Percentiles rank a stretch among this genome's conserved stretches.
Evolutionary conservation across 2,888 invertebrate genomes (phyloP).

Genomic region (Tethea ocularis): DNA sequence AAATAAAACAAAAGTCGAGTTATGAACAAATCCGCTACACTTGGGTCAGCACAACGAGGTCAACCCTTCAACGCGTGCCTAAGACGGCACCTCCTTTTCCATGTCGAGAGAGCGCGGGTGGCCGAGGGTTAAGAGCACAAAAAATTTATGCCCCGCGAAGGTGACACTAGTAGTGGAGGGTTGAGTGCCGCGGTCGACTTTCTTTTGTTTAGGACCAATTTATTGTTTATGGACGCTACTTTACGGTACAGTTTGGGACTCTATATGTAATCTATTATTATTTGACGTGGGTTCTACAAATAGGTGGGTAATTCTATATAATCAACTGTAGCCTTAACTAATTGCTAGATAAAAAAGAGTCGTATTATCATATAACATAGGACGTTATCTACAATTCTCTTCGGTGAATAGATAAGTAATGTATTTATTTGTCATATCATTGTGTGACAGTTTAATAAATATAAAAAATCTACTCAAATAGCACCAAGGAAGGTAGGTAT

Average conservation of each 20-base stretch:
- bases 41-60: conserved; percentile 38
- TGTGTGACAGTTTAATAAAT: too few relatives aligned
- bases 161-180: conserved; percentile 44
- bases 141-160: conserved; percentile 70
- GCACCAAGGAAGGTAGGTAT: too few relatives aligned
- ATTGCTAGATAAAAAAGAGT: too few relatives aligned
- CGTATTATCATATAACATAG: too few relatives aligned
- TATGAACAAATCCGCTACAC: not conserved
- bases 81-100: conserved; percentile 79
- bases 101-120: conserved; percentile 52
- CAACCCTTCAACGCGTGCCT: conserved; percentile 70
- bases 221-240: conserved; percentile 9
- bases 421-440: too few relatives aligned
- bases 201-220: conserved; percentile 18
- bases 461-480: too few relatives aligned
- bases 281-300: not conserved
- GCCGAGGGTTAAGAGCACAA: conserved; percentile 68
- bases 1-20: not conserved
- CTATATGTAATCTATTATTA: not conserved
- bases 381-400: too few relatives aligned
- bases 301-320: not conserved
- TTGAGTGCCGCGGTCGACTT: conserved; percentile 18
- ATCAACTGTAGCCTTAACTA: not conserved
- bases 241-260: conserved; percentile 7
- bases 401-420: too few relatives aligned